A percentile compares a stretch with the other conserved stretches of the same genome.
phyloP scores from a whole-genome alignment of 2,888 invertebrate species.

The Arenicola marina region DNA sequence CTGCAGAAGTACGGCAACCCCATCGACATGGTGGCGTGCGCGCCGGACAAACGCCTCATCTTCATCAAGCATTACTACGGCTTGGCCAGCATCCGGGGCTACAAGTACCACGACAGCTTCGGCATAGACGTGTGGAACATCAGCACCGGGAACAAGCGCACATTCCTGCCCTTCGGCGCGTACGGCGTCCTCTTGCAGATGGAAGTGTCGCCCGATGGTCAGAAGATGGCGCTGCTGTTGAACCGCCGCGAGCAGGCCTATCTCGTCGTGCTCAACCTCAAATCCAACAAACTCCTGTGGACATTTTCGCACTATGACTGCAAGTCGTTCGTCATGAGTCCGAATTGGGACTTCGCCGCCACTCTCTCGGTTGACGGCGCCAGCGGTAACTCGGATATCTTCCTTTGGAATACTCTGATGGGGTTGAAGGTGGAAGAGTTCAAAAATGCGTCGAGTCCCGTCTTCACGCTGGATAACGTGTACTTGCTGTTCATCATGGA shows the following conservation, averaged over 20 bases:
- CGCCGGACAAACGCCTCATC: conserved; percentile 16
- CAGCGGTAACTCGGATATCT: conserved; percentile 3
- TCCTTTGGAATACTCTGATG: conserved; percentile 15
- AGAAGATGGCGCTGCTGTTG: conserved; percentile 30
- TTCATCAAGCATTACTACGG: conserved; percentile 33
- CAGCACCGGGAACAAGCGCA: conserved; percentile 22
- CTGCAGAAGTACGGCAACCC: conserved; percentile 31
- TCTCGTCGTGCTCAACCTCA: conserved; percentile 26
- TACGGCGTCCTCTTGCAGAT: conserved; percentile 35
- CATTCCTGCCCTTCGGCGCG: conserved; percentile 31
- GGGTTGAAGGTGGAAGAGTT: conserved; percentile 15
- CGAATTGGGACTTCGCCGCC: conserved; percentile 20
- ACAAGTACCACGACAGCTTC: conserved; percentile 42
- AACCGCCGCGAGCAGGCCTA: conserved; percentile 22
- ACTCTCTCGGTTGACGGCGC: conserved; percentile 12
- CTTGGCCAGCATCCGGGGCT: conserved; percentile 35
- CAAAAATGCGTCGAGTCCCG: conserved; percentile 15
- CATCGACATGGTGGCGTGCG: conserved; percentile 29
- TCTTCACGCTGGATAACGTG: conserved; percentile 24
- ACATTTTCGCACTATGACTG: conserved; percentile 18
- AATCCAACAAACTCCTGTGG: conserved; percentile 12
- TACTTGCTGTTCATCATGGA: conserved; percentile 22
- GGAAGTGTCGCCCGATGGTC: conserved; percentile 27
- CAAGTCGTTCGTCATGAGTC: conserved; percentile 20
- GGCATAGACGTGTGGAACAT: conserved; percentile 42